Conservation (phyloP, 2,113 vertebrate genomes). For the Patagioenas fasciata region DNA sequence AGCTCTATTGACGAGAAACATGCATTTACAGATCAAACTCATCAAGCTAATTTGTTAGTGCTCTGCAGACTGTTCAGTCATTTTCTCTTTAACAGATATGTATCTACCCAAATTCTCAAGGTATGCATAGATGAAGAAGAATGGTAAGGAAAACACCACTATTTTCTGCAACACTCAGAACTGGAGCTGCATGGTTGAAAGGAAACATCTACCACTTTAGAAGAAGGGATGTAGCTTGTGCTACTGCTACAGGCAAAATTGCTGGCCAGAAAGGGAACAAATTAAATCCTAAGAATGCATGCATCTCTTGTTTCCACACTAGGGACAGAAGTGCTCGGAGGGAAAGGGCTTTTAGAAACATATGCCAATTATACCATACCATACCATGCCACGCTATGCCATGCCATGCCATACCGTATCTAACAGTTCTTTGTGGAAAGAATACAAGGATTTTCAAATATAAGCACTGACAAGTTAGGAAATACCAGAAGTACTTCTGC, state of each 20-base stretch:
- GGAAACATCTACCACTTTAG: accelerated
- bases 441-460: background rate
- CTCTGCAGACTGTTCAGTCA: background rate
- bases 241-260: background rate
- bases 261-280: background rate
- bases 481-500: background rate
- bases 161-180: background rate
- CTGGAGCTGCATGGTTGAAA: background rate
- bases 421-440: background rate
- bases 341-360: background rate
- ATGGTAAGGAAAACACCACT: background rate
- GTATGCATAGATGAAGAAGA: background rate
- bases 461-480: background rate
- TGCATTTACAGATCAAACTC: background rate
- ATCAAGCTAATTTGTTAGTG: background rate
- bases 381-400: too few relatives aligned
- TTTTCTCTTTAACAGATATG: background rate
- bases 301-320: background rate
- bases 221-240: background rate
- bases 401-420: background rate
- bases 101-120: background rate
- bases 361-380: too few relatives aligned
- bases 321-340: background rate
- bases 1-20: background rate
- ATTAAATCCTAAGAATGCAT: background rate